phyloP scores from a whole-genome alignment of 1,140 invertebrate genomes.

The Drosophila ohnishii region DNA sequence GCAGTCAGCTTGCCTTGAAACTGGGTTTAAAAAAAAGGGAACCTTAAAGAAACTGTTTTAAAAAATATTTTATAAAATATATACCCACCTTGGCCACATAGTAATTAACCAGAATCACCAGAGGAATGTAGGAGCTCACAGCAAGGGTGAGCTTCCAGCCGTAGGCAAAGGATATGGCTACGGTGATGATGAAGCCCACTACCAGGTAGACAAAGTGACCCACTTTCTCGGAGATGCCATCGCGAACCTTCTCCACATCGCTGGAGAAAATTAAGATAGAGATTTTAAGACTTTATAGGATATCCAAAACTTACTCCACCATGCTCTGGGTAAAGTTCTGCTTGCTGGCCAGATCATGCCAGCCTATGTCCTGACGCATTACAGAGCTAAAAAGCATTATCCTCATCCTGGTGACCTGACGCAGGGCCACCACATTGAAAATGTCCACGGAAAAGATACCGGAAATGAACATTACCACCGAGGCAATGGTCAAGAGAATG shows the following conservation, averaged over 20 bases:
- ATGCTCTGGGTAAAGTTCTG: slow-evolving; percentile 94
- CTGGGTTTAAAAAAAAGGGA: slow-evolving; percentile 62
- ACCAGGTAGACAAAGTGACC: slow-evolving; percentile 89
- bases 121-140: slow-evolving; percentile 92
- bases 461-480: slow-evolving; percentile 86
- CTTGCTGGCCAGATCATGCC: slow-evolving; percentile 93
- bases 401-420: slow-evolving; percentile 89
- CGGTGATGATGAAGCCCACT: slow-evolving; percentile 87
- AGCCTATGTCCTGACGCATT: slow-evolving; percentile 94
- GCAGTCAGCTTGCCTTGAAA: slow-evolving; percentile 89
- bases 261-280: slow-evolving; percentile 83
- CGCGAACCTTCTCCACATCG: slow-evolving; percentile 93
- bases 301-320: slow-evolving; percentile 87
- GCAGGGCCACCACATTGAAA: slow-evolving; percentile 86
- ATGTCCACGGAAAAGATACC: slow-evolving; percentile 87
- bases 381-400: slow-evolving; percentile 89
- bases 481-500: slow-evolving; percentile 85
- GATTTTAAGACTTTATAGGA: too few species aligned
- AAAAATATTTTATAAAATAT: background rate
- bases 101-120: slow-evolving; percentile 88
- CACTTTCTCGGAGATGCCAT: slow-evolving; percentile 94
- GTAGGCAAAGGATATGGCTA: slow-evolving; percentile 88
- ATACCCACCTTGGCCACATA: slow-evolving; percentile 86
- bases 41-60: slow-evolving; percentile 53
- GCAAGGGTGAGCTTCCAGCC: slow-evolving; percentile 93